Percentiles rank a stretch among this genome's conserved stretches.
phyloP scores from a whole-genome alignment of 1,140 invertebrate genomes.

The Drosophila arizonae region DNA sequence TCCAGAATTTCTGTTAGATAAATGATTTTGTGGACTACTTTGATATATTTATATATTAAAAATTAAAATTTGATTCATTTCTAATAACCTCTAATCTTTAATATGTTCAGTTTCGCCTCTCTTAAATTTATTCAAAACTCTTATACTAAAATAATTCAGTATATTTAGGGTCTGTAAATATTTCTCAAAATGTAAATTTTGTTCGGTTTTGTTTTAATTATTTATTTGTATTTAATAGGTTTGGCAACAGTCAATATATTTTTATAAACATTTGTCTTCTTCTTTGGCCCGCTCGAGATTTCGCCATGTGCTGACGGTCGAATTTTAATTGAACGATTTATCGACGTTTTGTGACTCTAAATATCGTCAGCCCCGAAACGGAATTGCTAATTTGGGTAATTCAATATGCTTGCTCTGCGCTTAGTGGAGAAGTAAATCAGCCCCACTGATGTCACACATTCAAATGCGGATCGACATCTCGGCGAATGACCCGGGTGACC shows the following conservation, averaged over 20 bases:
- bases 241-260: neutral
- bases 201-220: neutral
- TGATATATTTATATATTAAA: too few relatives aligned
- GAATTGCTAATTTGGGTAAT: constrained; percentile 12
- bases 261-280: neutral
- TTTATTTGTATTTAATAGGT: constrained; percentile 8
- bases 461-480: constrained; percentile 7
- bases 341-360: constrained; percentile 1
- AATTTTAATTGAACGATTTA: constrained; percentile 12
- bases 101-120: too few relatives aligned
- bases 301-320: neutral
- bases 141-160: too few relatives aligned
- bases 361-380: neutral
- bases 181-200: too few relatives aligned
- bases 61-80: too few relatives aligned
- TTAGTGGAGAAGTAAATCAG: constrained; percentile 6
- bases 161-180: too few relatives aligned
- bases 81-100: too few relatives aligned
- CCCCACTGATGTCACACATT: constrained; percentile 22
- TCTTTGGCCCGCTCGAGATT: neutral
- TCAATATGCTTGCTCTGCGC: neutral
- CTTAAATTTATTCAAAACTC: too few relatives aligned
- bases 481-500: constrained; percentile 38
- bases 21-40: too few relatives aligned
- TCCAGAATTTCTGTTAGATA: too few relatives aligned